phyloP scores from a whole-genome alignment of 2,797 vertebrate genomes.

The Schizothorax lantsangensis region DNA sequence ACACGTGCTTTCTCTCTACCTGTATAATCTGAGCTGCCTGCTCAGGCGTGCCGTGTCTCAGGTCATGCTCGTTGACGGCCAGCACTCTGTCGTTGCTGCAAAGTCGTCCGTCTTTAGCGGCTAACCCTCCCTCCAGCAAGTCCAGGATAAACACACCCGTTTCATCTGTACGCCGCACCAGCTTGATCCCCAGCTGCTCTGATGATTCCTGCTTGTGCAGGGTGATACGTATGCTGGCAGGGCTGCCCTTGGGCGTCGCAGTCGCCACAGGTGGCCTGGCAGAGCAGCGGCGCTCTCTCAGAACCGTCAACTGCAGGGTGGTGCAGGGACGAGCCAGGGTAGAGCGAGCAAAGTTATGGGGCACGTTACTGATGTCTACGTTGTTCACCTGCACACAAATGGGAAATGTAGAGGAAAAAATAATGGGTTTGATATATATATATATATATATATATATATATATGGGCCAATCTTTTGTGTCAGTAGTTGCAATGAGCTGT shows the following conservation, averaged over 20 bases:
- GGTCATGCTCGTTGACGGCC: conserved; percentile 94
- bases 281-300: conserved; percentile 91
- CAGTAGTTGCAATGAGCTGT: neutral
- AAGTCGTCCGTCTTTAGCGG: conserved; percentile 92
- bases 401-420: neutral
- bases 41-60: conserved; percentile 94
- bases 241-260: conserved; percentile 70
- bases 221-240: conserved; percentile 87
- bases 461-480: neutral
- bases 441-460: no score
- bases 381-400: conserved; percentile 87
- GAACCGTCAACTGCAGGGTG: conserved; percentile 90
- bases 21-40: conserved; percentile 98
- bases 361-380: conserved; percentile 95
- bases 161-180: conserved; percentile 95
- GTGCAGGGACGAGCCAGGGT: conserved; percentile 92
- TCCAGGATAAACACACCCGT: conserved; percentile 95
- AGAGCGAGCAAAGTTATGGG: conserved; percentile 91
- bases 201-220: conserved; percentile 90
- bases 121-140: conserved; percentile 93
- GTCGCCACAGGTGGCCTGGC: conserved; percentile 75
- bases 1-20: conserved; percentile 73
- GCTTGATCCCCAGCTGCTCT: conserved; percentile 97
- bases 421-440: neutral
- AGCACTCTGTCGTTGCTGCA: conserved; percentile 93